Base-by-base conservation (phyloP, 2,888 invertebrate species). In the Epinotia demarniana region DNA sequence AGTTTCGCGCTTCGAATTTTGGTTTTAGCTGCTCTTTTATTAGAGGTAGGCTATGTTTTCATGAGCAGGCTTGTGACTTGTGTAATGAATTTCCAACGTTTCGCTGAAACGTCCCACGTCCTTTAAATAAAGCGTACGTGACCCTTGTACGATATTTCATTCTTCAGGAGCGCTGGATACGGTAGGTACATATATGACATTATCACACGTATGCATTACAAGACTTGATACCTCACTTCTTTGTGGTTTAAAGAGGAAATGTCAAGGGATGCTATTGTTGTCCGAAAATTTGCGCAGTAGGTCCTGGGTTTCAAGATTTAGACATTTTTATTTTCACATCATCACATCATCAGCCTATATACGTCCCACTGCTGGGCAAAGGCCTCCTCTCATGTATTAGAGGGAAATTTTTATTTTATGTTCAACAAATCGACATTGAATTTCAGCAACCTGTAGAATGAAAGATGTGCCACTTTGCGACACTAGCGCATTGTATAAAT, bases 41-140 rank as follows among this genome's bases (percentile, higher is more conserved):
- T 6, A 33, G 33, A 9, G 33, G 39, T 46, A 46, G 3, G 49
- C 49, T 16, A 49, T 16, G 49, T 16, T 16, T 6, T 49, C 4
- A 5, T 49, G n/a, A n/a, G n/a, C n/a, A n/a, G n/a, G n/a, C n/a
- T 73, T 67, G 49, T 39, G 39, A 55, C 55, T 46, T 43, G 46
- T 69, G 58, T 69, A 69, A 69, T 69, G 69, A 69, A 73, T 61
- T 53, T 73, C 61, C 39, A 18, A 62, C 61, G 67, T 70, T 63
- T 23, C 19, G 12, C 39, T 53, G n/a, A 64, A 63, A 49, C 69
- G 57, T 49, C 69, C 64, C 58, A 60, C 58, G 69, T 70, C 66
- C 55, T 71, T 71, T 49, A 66, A 64, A 70, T 75, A 60, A 66
- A 71, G 57, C 70, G 70, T 66, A 75, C 75, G 75, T 75, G 71